Conservation (phyloP, 2,888 invertebrate species). For the Lacanobia wlatinum region DNA sequence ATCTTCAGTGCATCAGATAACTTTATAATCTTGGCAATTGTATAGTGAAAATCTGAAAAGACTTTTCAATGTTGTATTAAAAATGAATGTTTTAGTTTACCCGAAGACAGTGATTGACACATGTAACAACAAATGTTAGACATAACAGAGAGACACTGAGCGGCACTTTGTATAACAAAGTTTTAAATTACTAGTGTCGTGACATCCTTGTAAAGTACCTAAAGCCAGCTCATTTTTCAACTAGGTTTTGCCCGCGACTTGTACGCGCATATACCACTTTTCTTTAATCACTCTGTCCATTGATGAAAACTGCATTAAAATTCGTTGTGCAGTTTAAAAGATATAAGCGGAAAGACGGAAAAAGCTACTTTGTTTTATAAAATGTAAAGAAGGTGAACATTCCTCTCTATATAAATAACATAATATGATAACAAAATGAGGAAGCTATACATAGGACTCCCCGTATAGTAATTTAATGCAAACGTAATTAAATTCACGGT, state of each 20-base stretch:
- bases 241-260: too few species aligned
- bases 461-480: constrained; percentile 50
- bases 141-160: neutral
- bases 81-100: neutral
- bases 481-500: constrained; percentile 57
- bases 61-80: neutral
- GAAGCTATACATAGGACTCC: constrained; percentile 13
- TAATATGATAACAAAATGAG: constrained; percentile 23
- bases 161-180: neutral
- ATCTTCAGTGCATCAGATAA: neutral
- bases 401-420: neutral
- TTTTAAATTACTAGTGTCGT: neutral
- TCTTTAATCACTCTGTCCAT: too few species aligned
- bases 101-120: neutral
- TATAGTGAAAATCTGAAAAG: neutral
- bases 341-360: too few species aligned
- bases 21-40: neutral
- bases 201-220: neutral
- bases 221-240: neutral
- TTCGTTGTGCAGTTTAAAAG: too few species aligned
- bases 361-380: too few species aligned
- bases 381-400: neutral
- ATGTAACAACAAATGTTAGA: neutral
- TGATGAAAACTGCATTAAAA: too few species aligned
- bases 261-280: too few species aligned